Evolutionary conservation across 2,888 invertebrate species (phyloP).

Genomic region (Dicyrtoma fusca): DNA sequence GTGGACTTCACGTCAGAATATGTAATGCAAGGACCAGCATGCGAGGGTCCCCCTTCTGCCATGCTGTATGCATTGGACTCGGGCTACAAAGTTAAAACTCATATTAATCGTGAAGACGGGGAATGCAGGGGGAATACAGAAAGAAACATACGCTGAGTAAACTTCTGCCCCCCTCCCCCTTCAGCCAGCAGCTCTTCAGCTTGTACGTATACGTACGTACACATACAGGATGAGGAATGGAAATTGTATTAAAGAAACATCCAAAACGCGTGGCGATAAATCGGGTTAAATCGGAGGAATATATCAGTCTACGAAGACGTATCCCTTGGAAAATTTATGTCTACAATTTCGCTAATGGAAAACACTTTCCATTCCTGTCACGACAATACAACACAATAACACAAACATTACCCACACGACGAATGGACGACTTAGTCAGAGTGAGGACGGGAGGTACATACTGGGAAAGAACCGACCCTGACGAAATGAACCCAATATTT

Average conservation of each 20-base stretch:
- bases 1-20: too few relatives aligned
- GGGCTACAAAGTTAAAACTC: neutral
- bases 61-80: neutral
- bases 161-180: neutral
- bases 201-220: neutral
- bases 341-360: slow-evolving; percentile 57
- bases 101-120: neutral
- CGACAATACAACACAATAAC: slow-evolving; percentile 57
- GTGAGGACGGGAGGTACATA: slow-evolving; percentile 31
- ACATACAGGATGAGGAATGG: slow-evolving; percentile 38
- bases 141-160: slow-evolving; percentile 16
- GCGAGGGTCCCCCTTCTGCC: neutral
- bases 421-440: slow-evolving; percentile 32
- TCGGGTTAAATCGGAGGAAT: slow-evolving; percentile 57
- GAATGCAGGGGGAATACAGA: neutral
- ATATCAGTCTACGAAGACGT: slow-evolving; percentile 56
- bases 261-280: slow-evolving; percentile 56
- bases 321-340: slow-evolving; percentile 56
- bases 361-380: slow-evolving; percentile 58
- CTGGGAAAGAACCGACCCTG: slow-evolving; percentile 28
- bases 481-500: slow-evolving; percentile 43
- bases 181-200: neutral
- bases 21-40: too few relatives aligned
- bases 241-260: slow-evolving; percentile 50
- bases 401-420: slow-evolving; percentile 54